phyloP scores from a whole-genome alignment of 2,888 invertebrate genomes.

The Dasypolia templi region DNA sequence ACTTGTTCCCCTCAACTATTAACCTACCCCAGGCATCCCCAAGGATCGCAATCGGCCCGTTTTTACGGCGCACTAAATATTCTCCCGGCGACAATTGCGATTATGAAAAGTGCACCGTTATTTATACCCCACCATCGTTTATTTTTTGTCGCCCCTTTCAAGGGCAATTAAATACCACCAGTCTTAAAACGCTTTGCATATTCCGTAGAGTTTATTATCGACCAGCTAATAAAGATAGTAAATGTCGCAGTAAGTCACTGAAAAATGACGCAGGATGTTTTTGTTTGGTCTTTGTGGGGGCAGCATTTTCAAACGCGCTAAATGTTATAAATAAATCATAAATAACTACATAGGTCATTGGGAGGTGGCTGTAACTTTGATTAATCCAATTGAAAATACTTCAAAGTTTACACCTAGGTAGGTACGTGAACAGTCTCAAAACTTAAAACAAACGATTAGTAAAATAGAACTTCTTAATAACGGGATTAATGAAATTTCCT shows the following conservation, averaged over 20 bases:
- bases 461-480: constrained; percentile 80
- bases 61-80: constrained; percentile 90
- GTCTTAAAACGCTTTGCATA: constrained; percentile 89
- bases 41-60: constrained; percentile 80
- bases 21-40: constrained; percentile 74
- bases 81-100: constrained; percentile 90
- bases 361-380: neutral
- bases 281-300: constrained; percentile 57
- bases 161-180: constrained; percentile 90
- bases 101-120: constrained; percentile 91
- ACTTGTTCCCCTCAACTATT: constrained; percentile 80
- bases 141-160: constrained; percentile 90
- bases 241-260: constrained; percentile 78
- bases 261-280: constrained; percentile 67
- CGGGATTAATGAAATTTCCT: constrained; percentile 87
- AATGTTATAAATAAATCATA: constrained; percentile 41
- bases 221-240: constrained; percentile 86
- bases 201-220: constrained; percentile 83
- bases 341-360: constrained; percentile 38
- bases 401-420: constrained; percentile 9
- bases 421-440: constrained; percentile 40
- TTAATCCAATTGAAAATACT: constrained; percentile 9
- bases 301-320: constrained; percentile 32
- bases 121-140: constrained; percentile 87
- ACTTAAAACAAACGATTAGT: constrained; percentile 70